These are phyloP conservation scores for Pogonognathellus flavescens DNA, from an alignment of 1,140 invertebrate species.

Conservation along the genomic window DNA sequence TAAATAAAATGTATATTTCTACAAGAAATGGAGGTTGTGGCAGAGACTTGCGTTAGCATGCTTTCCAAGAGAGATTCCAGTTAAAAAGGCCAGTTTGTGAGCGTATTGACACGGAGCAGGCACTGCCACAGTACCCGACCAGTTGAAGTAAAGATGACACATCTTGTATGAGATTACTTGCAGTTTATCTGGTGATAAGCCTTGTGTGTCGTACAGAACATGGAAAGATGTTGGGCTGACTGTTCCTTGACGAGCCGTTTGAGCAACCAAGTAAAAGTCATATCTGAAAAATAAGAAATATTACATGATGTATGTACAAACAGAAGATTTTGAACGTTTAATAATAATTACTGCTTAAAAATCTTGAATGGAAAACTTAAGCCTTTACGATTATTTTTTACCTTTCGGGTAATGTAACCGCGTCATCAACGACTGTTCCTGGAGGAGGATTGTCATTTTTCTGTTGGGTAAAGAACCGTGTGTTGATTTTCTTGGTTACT, in stretches of 20 bases:
- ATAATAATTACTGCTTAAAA: too few species aligned
- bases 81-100: conserved; percentile 23
- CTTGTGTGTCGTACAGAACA: conserved; percentile 72
- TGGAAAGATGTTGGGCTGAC: conserved; percentile 76
- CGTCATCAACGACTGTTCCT: conserved; percentile 86
- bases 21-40: neutral
- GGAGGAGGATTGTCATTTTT: conserved; percentile 80
- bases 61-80: neutral
- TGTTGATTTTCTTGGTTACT: conserved; percentile 93
- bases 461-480: conserved; percentile 76
- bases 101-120: conserved; percentile 74
- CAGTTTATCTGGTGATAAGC: conserved; percentile 71
- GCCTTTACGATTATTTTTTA: too few species aligned
- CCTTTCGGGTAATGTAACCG: conserved; percentile 78
- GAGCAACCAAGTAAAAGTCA: conserved; percentile 75
- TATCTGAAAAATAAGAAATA: conserved; percentile 68
- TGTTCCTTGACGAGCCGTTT: conserved; percentile 74
- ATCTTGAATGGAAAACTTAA: too few species aligned
- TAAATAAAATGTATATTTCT: neutral
- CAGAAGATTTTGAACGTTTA: too few species aligned
- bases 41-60: neutral
- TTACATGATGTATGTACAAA: neutral
- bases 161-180: conserved; percentile 75
- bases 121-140: conserved; percentile 74
- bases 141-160: conserved; percentile 76